Evolutionary conservation across 2,113 vertebrate genomes (phyloP).

Genomic region (Rynchops niger): DNA sequence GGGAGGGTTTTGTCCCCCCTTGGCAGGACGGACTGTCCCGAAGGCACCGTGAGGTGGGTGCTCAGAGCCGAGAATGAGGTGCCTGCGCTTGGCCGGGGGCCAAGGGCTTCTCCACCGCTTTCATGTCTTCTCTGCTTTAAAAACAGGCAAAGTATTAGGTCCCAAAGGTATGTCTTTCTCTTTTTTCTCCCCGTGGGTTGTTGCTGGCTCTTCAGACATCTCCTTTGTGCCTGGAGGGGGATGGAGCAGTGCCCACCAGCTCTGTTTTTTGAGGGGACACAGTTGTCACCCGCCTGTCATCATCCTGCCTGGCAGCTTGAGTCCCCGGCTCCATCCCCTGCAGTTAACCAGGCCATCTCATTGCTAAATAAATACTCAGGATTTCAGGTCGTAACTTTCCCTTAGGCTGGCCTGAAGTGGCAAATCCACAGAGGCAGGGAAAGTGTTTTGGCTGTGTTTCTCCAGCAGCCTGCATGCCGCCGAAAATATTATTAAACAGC

Average conservation of each 20-base stretch:
- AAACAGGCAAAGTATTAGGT: neutral
- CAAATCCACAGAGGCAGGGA: neutral
- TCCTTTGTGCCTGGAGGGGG: neutral
- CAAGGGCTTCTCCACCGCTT: neutral
- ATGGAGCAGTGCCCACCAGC: neutral
- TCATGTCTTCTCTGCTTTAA: neutral
- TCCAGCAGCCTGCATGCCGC: constrained; percentile 44
- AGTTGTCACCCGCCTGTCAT: fast-evolving
- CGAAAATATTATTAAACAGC: constrained; percentile 64
- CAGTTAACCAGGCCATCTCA: neutral
- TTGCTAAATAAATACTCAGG: neutral
- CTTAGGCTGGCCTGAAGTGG: constrained; percentile 6
- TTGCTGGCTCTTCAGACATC: neutral
- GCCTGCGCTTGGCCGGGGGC: neutral
- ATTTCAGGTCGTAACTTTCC: neutral
- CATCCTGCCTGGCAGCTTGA: neutral
- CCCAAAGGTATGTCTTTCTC: neutral
- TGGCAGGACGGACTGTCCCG: neutral
- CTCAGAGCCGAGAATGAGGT: neutral
- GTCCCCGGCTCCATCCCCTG: neutral
- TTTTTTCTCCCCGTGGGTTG: neutral
- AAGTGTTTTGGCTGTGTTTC: constrained; percentile 19
- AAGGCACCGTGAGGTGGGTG: neutral
- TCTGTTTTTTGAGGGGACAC: neutral
- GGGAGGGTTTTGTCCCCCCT: neutral